phyloP scores from a whole-genome alignment of 2,888 invertebrate genomes.

The Rhagonycha fulva region DNA sequence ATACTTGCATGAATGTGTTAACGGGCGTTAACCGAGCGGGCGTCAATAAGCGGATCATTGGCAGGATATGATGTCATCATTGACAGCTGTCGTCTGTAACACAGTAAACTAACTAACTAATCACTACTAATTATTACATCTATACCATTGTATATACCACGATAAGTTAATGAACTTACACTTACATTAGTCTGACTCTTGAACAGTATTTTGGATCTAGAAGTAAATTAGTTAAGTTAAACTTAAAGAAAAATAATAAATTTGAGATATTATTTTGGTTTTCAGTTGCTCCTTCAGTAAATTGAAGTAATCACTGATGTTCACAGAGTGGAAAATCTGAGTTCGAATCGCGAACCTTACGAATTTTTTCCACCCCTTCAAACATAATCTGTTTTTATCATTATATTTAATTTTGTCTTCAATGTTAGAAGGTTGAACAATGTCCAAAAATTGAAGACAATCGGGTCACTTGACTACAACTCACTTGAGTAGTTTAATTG shows the following conservation, averaged over 20 bases:
- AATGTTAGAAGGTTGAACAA: no score
- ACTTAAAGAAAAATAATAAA: neutral
- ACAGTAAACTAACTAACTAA: slow-evolving; percentile 30
- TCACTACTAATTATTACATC: slow-evolving; percentile 31
- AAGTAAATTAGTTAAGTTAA: neutral
- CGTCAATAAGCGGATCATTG: slow-evolving; percentile 51
- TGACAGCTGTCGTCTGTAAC: slow-evolving; percentile 47
- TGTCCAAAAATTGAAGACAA: no score
- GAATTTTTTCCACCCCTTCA: no score
- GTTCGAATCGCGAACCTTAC: no score
- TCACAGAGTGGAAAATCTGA: no score
- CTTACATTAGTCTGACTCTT: neutral
- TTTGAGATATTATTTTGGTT: neutral
- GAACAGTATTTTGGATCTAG: neutral
- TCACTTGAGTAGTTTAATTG: no score
- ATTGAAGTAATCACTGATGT: no score
- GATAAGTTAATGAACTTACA: slow-evolving; percentile 26
- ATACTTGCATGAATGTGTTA: slow-evolving; percentile 38
- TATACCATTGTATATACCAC: slow-evolving; percentile 8
- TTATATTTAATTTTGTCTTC: no score
- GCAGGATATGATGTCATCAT: slow-evolving; percentile 52
- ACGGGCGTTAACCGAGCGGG: slow-evolving; percentile 38
- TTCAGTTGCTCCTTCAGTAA: no score
- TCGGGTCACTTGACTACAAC: no score
- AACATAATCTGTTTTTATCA: no score